Conservation (phyloP, 2,888 invertebrate species). For the Agriopis aurantiaria region DNA sequence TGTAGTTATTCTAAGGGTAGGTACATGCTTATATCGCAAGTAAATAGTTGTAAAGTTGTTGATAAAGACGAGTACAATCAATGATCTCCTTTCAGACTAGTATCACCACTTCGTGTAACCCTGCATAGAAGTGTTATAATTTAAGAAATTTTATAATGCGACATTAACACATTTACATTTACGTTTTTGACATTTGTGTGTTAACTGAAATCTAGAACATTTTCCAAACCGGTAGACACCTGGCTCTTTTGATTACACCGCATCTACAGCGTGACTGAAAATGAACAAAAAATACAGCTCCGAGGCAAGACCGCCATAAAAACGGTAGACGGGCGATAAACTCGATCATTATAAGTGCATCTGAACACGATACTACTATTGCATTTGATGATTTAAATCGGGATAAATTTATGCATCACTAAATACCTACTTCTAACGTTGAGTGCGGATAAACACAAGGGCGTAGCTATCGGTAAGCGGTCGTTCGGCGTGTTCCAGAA, state of each 20-base stretch:
- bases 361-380: constrained; percentile 30
- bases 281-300: constrained; percentile 17
- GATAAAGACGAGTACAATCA: too few relatives aligned
- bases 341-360: constrained; percentile 18
- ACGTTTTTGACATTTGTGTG: too few relatives aligned
- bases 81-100: too few relatives aligned
- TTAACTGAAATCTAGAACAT: constrained; percentile 8
- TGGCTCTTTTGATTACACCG: constrained; percentile 18
- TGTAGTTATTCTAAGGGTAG: too few relatives aligned
- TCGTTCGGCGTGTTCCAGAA: too few relatives aligned
- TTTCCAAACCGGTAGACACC: constrained; percentile 16
- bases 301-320: constrained; percentile 18
- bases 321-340: constrained; percentile 16
- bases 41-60: too few relatives aligned
- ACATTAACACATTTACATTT: too few relatives aligned
- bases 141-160: neutral
- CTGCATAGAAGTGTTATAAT: neutral
- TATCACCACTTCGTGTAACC: too few relatives aligned
- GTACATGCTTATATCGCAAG: too few relatives aligned
- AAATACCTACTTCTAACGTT: neutral
- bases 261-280: constrained; percentile 12
- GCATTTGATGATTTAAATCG: constrained; percentile 18
- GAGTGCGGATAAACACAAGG: too few relatives aligned
- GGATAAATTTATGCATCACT: neutral
- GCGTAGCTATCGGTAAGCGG: too few relatives aligned